These are phyloP conservation scores for Pachymerium ferrugineum DNA, from an alignment of 2,888 invertebrate genomes.

Conservation along the genomic window DNA sequence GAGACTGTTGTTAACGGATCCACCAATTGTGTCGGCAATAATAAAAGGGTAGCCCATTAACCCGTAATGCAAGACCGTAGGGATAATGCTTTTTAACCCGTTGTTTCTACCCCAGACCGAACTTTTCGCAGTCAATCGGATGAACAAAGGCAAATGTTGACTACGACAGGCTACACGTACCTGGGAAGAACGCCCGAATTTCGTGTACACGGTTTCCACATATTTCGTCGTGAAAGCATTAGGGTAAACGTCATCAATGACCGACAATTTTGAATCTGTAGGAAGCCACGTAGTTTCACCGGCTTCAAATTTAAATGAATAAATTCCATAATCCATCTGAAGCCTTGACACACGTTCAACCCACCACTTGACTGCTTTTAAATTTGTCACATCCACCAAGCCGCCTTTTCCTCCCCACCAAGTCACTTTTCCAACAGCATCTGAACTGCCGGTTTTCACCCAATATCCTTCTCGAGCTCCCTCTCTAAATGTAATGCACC, in stretches of 20 bases:
- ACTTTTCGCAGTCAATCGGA: constrained; percentile 73
- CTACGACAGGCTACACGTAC: constrained; percentile 65
- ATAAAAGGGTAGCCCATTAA: constrained; percentile 64
- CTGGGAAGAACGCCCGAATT: constrained; percentile 59
- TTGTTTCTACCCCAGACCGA: constrained; percentile 60
- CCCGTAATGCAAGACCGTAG: constrained; percentile 60
- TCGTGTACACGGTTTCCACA: constrained; percentile 39
- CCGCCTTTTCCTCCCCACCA: constrained; percentile 55
- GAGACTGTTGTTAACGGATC: constrained; percentile 49
- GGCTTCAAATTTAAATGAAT: constrained; percentile 75
- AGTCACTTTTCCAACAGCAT: constrained; percentile 41
- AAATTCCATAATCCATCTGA: constrained; percentile 59
- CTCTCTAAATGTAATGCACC: constrained; percentile 42
- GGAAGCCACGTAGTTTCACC: constrained; percentile 68
- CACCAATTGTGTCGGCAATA: constrained; percentile 69
- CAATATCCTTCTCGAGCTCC: constrained; percentile 49
- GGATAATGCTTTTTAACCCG: constrained; percentile 66
- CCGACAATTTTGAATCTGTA: constrained; percentile 45
- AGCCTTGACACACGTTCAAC: constrained; percentile 49
- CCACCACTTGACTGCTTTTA: constrained; percentile 56
- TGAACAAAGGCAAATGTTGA: constrained; percentile 64
- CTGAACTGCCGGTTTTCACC: constrained; percentile 45
- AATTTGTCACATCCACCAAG: constrained; percentile 68
- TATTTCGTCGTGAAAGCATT: constrained; percentile 42
- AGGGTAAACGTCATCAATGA: constrained; percentile 39